Evolutionary conservation across 2,888 invertebrate species (phyloP).

Genomic region (Malacosoma neustria): DNA sequence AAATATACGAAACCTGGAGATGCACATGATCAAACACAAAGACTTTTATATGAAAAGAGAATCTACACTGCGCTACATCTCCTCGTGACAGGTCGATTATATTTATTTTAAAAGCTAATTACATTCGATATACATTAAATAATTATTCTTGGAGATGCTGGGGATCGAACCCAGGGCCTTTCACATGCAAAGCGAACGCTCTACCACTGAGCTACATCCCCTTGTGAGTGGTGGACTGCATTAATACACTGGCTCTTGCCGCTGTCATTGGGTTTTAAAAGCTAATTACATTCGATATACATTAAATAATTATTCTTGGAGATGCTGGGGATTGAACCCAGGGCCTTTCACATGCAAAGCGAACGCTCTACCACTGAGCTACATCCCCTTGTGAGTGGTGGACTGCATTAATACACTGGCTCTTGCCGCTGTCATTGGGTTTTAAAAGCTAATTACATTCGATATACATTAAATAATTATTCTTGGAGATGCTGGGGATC

Average conservation of each 20-base stretch:
- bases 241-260: neutral
- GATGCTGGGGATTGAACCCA: slow-evolving; percentile 90
- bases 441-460: too few species aligned
- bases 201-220: slow-evolving; percentile 98
- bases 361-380: slow-evolving; percentile 99
- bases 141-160: slow-evolving; percentile 96
- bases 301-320: neutral
- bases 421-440: too few species aligned
- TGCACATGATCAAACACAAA: too few species aligned
- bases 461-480: too few species aligned
- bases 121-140: too few species aligned
- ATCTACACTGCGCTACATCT: too few species aligned
- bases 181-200: slow-evolving; percentile 99
- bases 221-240: slow-evolving; percentile 12
- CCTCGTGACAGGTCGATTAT: too few species aligned
- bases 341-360: slow-evolving; percentile 99
- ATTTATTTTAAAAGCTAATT: too few species aligned
- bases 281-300: neutral
- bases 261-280: neutral
- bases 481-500: slow-evolving; percentile 95
- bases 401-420: neutral
- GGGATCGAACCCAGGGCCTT: slow-evolving; percentile 99
- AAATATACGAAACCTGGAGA: too few species aligned
- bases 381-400: slow-evolving; percentile 78
- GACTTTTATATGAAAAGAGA: too few species aligned